Base-by-base conservation (phyloP, 2,113 vertebrate species). In the Nothobranchius kuhntae region DNA sequence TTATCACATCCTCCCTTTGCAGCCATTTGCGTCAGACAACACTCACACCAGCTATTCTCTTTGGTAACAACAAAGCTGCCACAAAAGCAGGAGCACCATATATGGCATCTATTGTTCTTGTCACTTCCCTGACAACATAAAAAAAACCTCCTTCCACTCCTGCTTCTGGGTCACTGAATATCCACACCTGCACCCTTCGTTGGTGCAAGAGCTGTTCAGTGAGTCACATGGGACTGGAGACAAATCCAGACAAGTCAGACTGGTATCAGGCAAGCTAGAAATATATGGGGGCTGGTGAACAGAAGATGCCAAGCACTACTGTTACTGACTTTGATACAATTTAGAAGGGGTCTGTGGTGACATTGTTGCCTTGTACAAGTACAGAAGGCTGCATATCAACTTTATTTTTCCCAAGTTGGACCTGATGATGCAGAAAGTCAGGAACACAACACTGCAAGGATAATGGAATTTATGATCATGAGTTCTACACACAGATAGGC, bases 1-100 rank as follows among this genome's bases (percentile, higher is more conserved):
- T 92, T 91, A 92, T 92, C 90, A 91, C 84, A 84, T 85, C 86
- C 59, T 54, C 46, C 61, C 67, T 86, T 60, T 80, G 72, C 58
- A 82, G 79, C 81, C 86, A 82, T 89, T 71, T 89, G 83, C 82
- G 83, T 83, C 76, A 78, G 77, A 64, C 67, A 42, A 53, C 67
- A 62, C 68, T 79, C 77, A 80, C 55, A 74, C 71, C 78, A 57
- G 45, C 26, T 71, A 70, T 80, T 82, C 84, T 85, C 84, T 63
- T 62, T 81, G 86, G 85, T 77, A 71, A 73, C 73, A 10, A 17
- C 61, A 61, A 71, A 72, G 65, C 55, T 89, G 82, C 83, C 84
- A 82, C 84, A 87, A 90, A 89, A 78, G 80, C 76, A 81, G 59
- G 68, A 47, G 66, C 64, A 87, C 78, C 86, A 89, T 89, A 89